Conservation (phyloP, 2,888 invertebrate genomes). For the Drosophila pseudotalamancana region DNA sequence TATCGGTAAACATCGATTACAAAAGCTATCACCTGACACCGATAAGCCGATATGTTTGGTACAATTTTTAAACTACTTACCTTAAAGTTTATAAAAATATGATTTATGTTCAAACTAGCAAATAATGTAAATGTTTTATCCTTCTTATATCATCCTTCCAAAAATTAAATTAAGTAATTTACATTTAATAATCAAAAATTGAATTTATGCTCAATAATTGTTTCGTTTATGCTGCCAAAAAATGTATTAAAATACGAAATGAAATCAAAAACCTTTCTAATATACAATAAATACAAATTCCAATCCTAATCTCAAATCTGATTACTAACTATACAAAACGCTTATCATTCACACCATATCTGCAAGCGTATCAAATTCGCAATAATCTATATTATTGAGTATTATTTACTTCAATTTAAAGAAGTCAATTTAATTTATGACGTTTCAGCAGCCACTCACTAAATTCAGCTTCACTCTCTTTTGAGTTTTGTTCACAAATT, state of each 20-base stretch:
- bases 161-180: no score
- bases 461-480: constrained; percentile 2
- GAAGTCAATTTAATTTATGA: constrained; percentile 25
- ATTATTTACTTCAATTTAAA: constrained; percentile 42
- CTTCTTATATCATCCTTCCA: no score
- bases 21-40: background rate
- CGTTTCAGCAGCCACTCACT: background rate
- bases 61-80: background rate
- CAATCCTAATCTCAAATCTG: constrained; percentile 44
- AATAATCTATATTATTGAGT: constrained; percentile 42
- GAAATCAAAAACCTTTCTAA: background rate
- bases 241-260: background rate
- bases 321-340: constrained; percentile 8
- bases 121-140: background rate
- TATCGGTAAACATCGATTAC: constrained; percentile 1
- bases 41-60: background rate
- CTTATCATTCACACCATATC: constrained; percentile 39
- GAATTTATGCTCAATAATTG: no score
- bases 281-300: constrained; percentile 18
- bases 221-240: no score
- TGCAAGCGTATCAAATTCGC: constrained; percentile 21
- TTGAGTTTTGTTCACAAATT: background rate
- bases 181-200: no score
- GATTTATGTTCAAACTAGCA: background rate
- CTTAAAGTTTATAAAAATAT: background rate